Conservation (phyloP, 2,113 vertebrate genomes). For the Rhagologus leucostigma region DNA sequence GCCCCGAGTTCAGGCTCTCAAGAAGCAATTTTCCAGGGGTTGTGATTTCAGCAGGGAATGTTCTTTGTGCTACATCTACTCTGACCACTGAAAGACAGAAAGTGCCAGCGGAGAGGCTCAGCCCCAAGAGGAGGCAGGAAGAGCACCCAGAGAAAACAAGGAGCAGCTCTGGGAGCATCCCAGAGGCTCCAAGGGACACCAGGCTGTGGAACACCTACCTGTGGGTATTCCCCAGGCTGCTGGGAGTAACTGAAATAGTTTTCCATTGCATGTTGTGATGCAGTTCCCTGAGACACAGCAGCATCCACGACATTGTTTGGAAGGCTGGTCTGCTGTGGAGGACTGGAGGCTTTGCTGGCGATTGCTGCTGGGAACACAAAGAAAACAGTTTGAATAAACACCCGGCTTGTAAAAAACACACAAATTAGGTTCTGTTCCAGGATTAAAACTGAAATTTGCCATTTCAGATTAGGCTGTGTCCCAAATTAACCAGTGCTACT, state of each 20-base stretch:
- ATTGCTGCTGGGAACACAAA: conserved; percentile 66
- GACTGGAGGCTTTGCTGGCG: conserved; percentile 75
- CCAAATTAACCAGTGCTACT: not conserved
- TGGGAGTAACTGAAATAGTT: conserved; percentile 78
- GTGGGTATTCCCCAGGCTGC: conserved; percentile 79
- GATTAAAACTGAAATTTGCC: not conserved
- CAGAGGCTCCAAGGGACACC: not conserved
- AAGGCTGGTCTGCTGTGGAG: conserved; percentile 69
- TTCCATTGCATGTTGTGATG: conserved; percentile 78
- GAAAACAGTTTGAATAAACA: not conserved
- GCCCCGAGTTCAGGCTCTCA: not conserved
- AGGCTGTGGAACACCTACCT: conserved; percentile 51
- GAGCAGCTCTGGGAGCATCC: not conserved
- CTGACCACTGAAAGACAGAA: not conserved
- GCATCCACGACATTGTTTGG: conserved; percentile 70
- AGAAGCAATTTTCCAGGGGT: not conserved
- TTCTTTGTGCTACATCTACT: not conserved
- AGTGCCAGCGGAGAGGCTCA: not conserved
- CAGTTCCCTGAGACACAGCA: conserved; percentile 75
- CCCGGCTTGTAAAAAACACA: not conserved
- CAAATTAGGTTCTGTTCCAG: fast-evolving
- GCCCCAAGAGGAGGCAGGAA: not conserved
- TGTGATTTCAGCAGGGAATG: not conserved
- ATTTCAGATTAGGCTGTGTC: not conserved
- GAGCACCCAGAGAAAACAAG: not conserved